Conservation (phyloP, 2,888 invertebrate genomes). For the Cephus sareptanus region DNA sequence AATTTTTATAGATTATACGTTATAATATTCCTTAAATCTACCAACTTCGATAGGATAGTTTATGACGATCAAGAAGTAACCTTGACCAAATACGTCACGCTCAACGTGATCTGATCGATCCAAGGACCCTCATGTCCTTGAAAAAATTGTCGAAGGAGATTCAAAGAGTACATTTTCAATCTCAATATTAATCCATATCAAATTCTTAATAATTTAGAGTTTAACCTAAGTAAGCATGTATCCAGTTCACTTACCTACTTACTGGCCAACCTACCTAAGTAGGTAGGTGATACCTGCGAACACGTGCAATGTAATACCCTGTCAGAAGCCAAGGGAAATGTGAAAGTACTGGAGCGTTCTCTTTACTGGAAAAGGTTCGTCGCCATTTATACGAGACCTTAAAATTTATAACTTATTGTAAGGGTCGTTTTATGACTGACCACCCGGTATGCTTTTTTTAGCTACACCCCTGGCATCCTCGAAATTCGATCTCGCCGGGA, state of each 20-base stretch:
- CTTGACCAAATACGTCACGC: not conserved
- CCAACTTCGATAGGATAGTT: not conserved
- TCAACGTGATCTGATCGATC: not conserved
- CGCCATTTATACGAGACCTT: not conserved
- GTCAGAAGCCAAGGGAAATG: not conserved
- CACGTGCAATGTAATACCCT: not conserved
- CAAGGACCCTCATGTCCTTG: not conserved
- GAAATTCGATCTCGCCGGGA: constrained; percentile 11
- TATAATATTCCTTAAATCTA: not conserved
- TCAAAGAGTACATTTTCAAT: not conserved
- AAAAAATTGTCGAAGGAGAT: not conserved
- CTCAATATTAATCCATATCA: not conserved
- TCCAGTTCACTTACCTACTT: not conserved
- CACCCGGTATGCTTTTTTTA: not conserved
- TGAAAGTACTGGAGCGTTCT: not conserved
- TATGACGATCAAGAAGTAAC: not conserved
- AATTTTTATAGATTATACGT: not conserved
- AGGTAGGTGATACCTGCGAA: not conserved
- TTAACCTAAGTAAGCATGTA: not conserved
- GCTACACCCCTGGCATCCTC: constrained; percentile 9
- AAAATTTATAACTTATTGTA: not conserved
- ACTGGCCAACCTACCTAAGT: not conserved
- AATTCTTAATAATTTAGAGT: not conserved
- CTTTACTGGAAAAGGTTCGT: not conserved
- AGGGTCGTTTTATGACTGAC: not conserved